These are phyloP conservation scores for Rhyacophila brunnea DNA, from an alignment of 1,140 invertebrate genomes.

Conservation along the genomic window DNA sequence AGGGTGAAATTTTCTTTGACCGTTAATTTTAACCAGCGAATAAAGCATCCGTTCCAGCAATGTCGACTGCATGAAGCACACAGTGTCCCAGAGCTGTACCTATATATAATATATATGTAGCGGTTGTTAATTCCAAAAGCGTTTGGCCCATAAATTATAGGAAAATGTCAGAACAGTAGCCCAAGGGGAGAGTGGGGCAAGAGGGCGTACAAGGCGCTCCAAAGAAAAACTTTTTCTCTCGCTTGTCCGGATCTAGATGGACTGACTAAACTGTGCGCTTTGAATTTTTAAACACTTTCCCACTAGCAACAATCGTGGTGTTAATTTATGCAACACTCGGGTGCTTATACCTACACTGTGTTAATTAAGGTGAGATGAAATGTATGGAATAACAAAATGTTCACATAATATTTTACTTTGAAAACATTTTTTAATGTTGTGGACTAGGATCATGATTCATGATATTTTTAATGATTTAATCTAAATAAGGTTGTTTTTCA, in stretches of 20 bases:
- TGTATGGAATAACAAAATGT: too few relatives aligned
- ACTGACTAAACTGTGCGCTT: neutral
- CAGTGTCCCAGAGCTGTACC: neutral
- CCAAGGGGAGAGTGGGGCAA: conserved; percentile 10
- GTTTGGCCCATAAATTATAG: conserved; percentile 33
- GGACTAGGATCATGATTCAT: too few relatives aligned
- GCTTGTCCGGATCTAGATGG: neutral
- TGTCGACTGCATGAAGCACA: conserved; percentile 21
- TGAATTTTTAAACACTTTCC: conserved; percentile 11
- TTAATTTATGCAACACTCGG: too few relatives aligned
- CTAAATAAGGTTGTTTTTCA: too few relatives aligned
- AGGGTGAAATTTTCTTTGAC: neutral
- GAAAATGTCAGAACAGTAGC: conserved; percentile 30
- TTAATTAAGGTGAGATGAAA: too few relatives aligned
- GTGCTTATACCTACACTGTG: too few relatives aligned
- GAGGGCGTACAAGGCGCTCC: conserved; percentile 15
- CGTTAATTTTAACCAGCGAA: too few relatives aligned
- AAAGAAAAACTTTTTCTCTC: conserved; percentile 32
- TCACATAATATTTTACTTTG: too few relatives aligned
- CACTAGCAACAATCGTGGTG: conserved; percentile 10
- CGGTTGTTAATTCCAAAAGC: conserved; percentile 32
- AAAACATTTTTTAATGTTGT: too few relatives aligned
- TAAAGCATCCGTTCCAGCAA: conserved; percentile 21
- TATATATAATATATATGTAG: too few relatives aligned
- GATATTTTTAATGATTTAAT: too few relatives aligned